Percentiles rank a stretch among this genome's conserved stretches.
phyloP scores from a whole-genome alignment of 2,888 invertebrate species.

The Clivina fossor region DNA sequence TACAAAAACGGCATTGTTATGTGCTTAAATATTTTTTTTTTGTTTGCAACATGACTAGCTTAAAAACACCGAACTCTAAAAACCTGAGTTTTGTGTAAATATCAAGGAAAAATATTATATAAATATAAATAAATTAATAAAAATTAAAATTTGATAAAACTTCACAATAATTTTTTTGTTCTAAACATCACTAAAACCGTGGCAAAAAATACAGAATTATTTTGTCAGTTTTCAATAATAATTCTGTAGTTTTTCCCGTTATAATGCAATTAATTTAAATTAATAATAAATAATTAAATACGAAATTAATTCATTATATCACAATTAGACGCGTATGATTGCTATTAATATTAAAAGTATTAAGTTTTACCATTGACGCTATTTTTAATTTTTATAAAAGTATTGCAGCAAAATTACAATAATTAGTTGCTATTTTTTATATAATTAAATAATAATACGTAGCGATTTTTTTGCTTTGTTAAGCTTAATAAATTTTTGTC shows the following conservation, averaged over 20 bases:
- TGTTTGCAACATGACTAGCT: conserved; percentile 32
- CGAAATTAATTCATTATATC: too few species aligned
- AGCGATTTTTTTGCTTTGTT: too few species aligned
- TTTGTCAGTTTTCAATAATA: too few species aligned
- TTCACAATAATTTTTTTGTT: too few species aligned
- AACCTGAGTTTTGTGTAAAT: conserved; percentile 30
- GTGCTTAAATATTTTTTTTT: conserved; percentile 25
- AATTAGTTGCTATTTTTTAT: conserved; percentile 12
- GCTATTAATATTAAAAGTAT: conserved; percentile 17
- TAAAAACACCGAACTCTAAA: conserved; percentile 27
- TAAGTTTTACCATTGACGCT: neutral
- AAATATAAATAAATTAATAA: conserved; percentile 25
- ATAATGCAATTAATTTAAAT: too few species aligned
- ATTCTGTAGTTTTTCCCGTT: too few species aligned
- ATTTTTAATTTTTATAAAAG: too few species aligned
- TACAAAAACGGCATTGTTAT: conserved; percentile 30
- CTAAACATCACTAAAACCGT: too few species aligned
- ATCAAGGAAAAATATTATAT: conserved; percentile 4
- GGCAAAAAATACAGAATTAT: too few species aligned
- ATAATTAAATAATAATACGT: too few species aligned
- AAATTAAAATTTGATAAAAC: neutral
- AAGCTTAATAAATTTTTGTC: neutral
- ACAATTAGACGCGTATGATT: conserved; percentile 24
- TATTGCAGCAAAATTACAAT: conserved; percentile 14
- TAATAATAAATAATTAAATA: too few species aligned